A percentile compares a stretch with the other conserved stretches of the same genome.
These are phyloP conservation scores for Aricia agestis DNA, from an alignment of 1,140 invertebrate species.

Conservation along the genomic window DNA sequence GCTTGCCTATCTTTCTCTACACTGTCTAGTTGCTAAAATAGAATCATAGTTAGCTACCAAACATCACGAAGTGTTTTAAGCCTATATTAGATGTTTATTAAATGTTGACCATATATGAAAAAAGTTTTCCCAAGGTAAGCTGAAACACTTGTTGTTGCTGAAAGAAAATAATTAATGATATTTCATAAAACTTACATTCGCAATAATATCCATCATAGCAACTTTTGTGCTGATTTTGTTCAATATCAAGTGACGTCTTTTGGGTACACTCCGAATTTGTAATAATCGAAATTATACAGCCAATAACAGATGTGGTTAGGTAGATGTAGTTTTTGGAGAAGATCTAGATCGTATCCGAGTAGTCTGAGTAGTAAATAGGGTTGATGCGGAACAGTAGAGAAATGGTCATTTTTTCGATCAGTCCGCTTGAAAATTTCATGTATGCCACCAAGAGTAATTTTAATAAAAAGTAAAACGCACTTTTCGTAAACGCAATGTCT, in stretches of 20 bases:
- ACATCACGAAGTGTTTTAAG: too few species aligned
- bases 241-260: conserved; percentile 64
- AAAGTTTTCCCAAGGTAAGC: too few species aligned
- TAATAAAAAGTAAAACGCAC: conserved; percentile 46
- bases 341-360: conserved; percentile 77
- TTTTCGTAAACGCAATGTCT: conserved; percentile 24
- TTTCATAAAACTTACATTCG: conserved; percentile 71
- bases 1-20: not conserved
- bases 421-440: conserved; percentile 57
- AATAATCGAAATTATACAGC: conserved; percentile 68
- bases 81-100: too few species aligned
- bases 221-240: conserved; percentile 21
- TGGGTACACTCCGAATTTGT: conserved; percentile 66
- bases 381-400: conserved; percentile 76
- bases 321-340: conserved; percentile 44
- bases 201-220: conserved; percentile 74
- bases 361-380: conserved; percentile 80
- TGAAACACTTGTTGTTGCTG: too few species aligned
- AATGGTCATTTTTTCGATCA: conserved; percentile 76
- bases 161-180: not conserved
- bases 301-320: conserved; percentile 54
- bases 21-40: not conserved
- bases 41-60: not conserved
- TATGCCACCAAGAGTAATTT: conserved; percentile 62
- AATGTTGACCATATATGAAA: too few species aligned